Evolutionary conservation across 2,797 vertebrate species (phyloP).

Genomic region (Neosilurus mollespiculum): DNA sequence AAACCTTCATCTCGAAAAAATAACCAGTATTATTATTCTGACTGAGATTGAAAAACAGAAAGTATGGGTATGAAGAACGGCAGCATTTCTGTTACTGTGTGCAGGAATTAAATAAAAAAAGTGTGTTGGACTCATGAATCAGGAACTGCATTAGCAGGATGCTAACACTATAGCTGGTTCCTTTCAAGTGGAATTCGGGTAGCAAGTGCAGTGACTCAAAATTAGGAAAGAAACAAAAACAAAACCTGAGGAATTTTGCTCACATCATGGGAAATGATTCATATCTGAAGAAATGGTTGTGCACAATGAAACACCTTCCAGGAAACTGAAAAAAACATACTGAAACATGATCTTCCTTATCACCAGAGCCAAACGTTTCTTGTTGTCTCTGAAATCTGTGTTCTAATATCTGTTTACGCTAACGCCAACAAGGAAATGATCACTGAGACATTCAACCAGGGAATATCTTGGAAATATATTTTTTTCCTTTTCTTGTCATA

Average conservation of each 20-base stretch:
- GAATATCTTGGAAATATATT: too few relatives aligned
- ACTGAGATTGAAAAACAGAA: slow-evolving; percentile 25
- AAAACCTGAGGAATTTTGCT: background rate
- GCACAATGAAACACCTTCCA: background rate
- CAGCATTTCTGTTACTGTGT: background rate
- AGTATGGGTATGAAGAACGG: background rate
- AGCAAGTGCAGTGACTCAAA: background rate
- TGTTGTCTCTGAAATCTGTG: background rate
- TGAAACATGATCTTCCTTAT: background rate
- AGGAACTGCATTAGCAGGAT: background rate
- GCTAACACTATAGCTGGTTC: background rate
- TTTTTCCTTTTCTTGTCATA: too few relatives aligned
- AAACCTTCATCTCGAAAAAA: slow-evolving; percentile 19
- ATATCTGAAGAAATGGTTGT: background rate
- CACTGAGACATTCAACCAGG: background rate
- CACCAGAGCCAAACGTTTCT: background rate
- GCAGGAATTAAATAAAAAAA: background rate
- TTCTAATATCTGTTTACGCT: background rate
- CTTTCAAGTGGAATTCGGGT: background rate
- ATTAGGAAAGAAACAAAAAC: too few relatives aligned
- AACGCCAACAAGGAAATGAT: background rate
- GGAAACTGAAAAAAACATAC: background rate
- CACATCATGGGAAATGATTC: background rate
- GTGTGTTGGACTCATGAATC: slow-evolving; percentile 6
- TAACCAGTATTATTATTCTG: background rate